Conservation (phyloP, 2,888 invertebrate genomes). For the Hofmannophila pseudospretella region DNA sequence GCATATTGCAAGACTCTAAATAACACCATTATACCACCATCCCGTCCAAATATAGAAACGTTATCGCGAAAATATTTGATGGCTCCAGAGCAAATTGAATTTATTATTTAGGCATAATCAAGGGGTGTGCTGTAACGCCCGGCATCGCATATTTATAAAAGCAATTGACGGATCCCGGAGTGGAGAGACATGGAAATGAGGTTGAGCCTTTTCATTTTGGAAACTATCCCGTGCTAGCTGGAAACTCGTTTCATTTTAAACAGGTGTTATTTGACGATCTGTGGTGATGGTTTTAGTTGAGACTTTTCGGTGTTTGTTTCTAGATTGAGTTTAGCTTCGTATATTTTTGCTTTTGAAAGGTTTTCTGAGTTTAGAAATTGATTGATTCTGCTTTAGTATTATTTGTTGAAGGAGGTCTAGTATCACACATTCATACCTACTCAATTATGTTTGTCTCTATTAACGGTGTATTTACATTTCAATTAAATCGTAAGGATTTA, state of each 20-base stretch:
- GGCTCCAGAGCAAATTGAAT: slow-evolving; percentile 65
- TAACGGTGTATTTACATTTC: too few species aligned
- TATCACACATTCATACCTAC: too few species aligned
- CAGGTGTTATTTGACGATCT: too few species aligned
- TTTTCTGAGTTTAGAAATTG: too few species aligned
- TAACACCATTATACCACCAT: slow-evolving; percentile 69
- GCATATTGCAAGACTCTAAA: slow-evolving; percentile 76
- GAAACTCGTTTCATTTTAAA: slow-evolving; percentile 1
- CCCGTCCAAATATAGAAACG: slow-evolving; percentile 64
- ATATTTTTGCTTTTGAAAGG: too few species aligned
- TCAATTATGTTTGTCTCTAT: too few species aligned
- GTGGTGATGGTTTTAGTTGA: too few species aligned
- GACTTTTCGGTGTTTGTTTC: too few species aligned
- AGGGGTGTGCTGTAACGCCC: slow-evolving; percentile 10
- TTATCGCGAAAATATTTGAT: slow-evolving; percentile 70
- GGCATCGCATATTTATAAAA: slow-evolving; percentile 29
- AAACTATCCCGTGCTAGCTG: background rate
- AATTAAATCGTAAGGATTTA: too few species aligned
- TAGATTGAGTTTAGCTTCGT: too few species aligned
- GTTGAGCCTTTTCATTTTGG: background rate
- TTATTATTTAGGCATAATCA: slow-evolving; percentile 72
- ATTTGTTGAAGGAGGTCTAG: too few species aligned
- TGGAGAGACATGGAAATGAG: slow-evolving; percentile 5
- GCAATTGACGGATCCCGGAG: slow-evolving; percentile 10
- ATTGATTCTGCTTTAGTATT: too few species aligned